Conservation (phyloP, 2,888 invertebrate species). For the Willowsia nigromaculata region DNA sequence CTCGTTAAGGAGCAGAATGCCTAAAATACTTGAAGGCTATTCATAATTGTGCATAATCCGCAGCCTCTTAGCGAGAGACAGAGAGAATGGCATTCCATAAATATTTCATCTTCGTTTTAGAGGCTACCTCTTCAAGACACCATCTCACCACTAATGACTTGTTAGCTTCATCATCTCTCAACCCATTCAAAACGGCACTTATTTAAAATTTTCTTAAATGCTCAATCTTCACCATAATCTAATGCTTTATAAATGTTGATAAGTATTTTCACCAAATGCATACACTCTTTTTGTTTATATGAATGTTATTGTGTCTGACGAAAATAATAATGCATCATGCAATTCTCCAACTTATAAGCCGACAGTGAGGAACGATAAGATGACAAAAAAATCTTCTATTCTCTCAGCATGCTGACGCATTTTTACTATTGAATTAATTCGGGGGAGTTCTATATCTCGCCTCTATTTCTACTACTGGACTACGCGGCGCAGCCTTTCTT, state of each 20-base stretch:
- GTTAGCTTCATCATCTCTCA: constrained; percentile 20
- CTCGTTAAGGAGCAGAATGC: background rate
- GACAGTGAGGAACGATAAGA: constrained; percentile 23
- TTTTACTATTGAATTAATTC: background rate
- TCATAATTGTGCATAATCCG: background rate
- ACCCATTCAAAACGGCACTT: too few relatives aligned
- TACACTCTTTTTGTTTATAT: background rate
- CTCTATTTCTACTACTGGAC: background rate
- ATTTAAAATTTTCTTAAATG: too few relatives aligned
- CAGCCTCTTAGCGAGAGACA: background rate
- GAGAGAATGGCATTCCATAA: constrained; percentile 13
- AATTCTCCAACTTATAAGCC: background rate
- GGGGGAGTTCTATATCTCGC: too few relatives aligned
- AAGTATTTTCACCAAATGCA: too few relatives aligned
- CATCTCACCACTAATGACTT: background rate
- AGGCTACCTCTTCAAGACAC: too few relatives aligned
- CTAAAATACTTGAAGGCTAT: background rate
- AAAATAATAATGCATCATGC: background rate
- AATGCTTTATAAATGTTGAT: too few relatives aligned
- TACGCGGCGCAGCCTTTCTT: background rate
- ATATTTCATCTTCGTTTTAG: background rate
- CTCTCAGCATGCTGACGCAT: background rate
- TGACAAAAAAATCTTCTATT: background rate
- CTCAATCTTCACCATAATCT: too few relatives aligned
- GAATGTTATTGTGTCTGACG: background rate